Percentiles rank a stretch among this genome's conserved stretches.
phyloP scores from a whole-genome alignment of 2,113 vertebrate genomes.

The Nicator chloris region DNA sequence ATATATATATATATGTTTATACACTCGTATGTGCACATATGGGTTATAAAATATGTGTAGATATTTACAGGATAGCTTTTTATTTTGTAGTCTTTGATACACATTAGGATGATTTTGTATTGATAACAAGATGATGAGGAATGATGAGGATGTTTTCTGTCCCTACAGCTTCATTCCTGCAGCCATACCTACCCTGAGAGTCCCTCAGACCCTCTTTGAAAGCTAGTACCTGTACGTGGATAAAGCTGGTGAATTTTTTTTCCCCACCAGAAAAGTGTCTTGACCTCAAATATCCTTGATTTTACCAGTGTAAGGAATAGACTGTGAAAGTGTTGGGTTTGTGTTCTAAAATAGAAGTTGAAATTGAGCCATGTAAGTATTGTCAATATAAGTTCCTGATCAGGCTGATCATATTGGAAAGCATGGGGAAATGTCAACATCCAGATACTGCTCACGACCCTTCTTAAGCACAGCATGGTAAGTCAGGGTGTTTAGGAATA shows the following conservation, averaged over 20 bases:
- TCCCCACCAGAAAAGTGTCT: background rate
- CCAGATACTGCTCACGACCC: background rate
- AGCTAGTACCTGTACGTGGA: fast-evolving
- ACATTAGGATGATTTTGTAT: background rate
- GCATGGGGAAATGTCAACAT: background rate
- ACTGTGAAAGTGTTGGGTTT: too few relatives aligned
- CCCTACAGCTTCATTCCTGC: background rate
- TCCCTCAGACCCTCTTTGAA: background rate
- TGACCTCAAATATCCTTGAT: background rate
- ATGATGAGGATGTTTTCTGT: background rate
- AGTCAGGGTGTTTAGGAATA: background rate
- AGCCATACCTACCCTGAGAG: background rate
- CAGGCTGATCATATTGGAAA: background rate
- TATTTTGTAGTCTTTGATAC: background rate
- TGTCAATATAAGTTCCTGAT: background rate
- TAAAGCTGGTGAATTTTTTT: background rate
- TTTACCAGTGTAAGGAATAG: background rate
- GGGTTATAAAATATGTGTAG: background rate
- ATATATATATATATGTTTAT: too few relatives aligned
- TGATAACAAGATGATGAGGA: background rate
- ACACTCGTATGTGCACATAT: background rate
- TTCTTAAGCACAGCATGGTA: background rate
- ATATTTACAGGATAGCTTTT: background rate
- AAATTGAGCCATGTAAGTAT: too few relatives aligned
- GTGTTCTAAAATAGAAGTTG: too few relatives aligned